Evolutionary conservation across 2,888 invertebrate species (phyloP).

Genomic region (Xylota sylvarum): DNA sequence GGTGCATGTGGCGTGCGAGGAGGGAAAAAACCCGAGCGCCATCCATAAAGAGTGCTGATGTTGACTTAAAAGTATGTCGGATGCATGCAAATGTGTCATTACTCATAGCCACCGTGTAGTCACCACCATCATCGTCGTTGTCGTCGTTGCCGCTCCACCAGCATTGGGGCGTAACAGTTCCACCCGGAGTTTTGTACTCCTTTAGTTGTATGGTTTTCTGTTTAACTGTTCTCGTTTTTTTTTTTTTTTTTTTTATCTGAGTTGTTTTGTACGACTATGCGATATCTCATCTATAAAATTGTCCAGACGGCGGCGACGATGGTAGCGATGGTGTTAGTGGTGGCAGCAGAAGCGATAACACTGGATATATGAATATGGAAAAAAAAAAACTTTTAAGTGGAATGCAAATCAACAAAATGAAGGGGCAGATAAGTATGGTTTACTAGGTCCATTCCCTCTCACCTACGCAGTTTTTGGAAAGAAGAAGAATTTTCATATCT

Average conservation of each 20-base stretch:
- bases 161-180: constrained; percentile 16
- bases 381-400: constrained; percentile 16
- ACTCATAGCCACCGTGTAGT: constrained; percentile 58
- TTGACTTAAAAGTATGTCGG: constrained; percentile 75
- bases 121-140: constrained; percentile 18
- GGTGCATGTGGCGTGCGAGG: constrained; percentile 11
- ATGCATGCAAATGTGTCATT: constrained; percentile 76
- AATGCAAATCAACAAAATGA: constrained; percentile 65
- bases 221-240: background rate
- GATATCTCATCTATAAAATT: constrained; percentile 68
- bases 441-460: constrained; percentile 18
- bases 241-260: constrained; percentile 19
- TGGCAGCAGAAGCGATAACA: constrained; percentile 19
- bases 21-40: constrained; percentile 31
- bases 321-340: background rate
- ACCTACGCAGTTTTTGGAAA: constrained; percentile 14
- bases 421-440: constrained; percentile 21
- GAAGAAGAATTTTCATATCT: constrained; percentile 28
- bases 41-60: constrained; percentile 72
- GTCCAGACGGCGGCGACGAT: constrained; percentile 45
- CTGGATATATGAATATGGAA: constrained; percentile 51
- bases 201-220: constrained; percentile 5
- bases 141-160: constrained; percentile 17
- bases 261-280: constrained; percentile 45
- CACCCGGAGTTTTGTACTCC: constrained; percentile 35